Conservation (phyloP, 2,113 vertebrate genomes). For the Peromyscus leucopus region DNA sequence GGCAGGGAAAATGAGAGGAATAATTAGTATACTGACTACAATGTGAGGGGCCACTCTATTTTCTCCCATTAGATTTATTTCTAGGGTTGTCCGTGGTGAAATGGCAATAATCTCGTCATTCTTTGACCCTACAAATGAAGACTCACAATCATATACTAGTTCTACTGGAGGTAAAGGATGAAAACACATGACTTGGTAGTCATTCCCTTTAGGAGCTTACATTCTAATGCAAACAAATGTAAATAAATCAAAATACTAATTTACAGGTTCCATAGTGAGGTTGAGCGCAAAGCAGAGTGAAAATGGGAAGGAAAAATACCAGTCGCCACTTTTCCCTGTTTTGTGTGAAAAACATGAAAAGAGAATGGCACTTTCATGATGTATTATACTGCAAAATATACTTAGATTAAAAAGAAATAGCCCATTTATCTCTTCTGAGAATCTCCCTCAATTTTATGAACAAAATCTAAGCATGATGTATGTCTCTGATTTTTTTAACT, state of each 20-base stretch:
- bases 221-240: background rate
- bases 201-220: background rate
- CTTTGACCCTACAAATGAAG: background rate
- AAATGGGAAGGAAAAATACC: background rate
- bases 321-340: background rate
- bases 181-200: background rate
- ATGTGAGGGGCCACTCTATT: background rate
- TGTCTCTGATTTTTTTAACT: slow-evolving; percentile 20
- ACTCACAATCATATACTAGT: background rate
- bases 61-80: background rate
- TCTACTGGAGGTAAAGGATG: background rate
- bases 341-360: slow-evolving; percentile 15
- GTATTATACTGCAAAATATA: background rate
- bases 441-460: background rate
- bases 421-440: slow-evolving; percentile 12
- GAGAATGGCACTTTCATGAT: background rate
- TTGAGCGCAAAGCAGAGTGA: background rate
- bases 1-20: background rate
- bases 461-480: background rate
- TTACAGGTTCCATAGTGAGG: background rate
- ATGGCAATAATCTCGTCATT: background rate
- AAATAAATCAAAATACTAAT: background rate
- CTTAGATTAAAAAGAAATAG: slow-evolving; percentile 36
- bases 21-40: background rate
- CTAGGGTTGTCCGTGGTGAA: background rate